phyloP scores from a whole-genome alignment of 1,140 invertebrate genomes.

The Mylabris phalerata region DNA sequence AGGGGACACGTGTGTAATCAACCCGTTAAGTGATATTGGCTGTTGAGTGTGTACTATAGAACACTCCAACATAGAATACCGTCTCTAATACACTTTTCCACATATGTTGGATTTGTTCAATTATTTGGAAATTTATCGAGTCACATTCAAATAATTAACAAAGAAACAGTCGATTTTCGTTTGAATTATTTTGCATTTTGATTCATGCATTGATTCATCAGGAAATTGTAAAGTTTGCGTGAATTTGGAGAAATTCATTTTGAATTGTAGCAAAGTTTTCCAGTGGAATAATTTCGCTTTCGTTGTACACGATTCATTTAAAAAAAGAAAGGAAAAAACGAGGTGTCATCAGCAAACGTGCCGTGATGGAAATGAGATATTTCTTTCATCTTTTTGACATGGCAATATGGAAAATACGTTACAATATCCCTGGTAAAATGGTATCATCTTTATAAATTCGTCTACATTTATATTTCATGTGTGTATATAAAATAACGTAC shows the following conservation, averaged over 20 bases:
- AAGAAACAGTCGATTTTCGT: too few relatives aligned
- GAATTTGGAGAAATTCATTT: not conserved
- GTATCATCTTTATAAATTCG: constrained; percentile 9
- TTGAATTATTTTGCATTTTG: too few relatives aligned
- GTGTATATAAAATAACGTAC: not conserved
- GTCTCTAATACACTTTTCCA: not conserved
- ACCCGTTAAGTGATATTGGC: constrained; percentile 17
- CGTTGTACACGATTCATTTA: not conserved
- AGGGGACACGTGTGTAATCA: constrained; percentile 23
- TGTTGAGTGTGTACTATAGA: not conserved
- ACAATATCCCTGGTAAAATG: constrained; percentile 5
- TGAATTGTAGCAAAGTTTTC: not conserved
- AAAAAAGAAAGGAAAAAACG: constrained; percentile 5
- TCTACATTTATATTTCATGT: constrained; percentile 12
- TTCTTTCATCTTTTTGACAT: constrained; percentile 10
- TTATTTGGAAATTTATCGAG: constrained; percentile 3
- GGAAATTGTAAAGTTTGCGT: too few relatives aligned
- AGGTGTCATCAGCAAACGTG: constrained; percentile 9
- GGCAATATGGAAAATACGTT: constrained; percentile 11
- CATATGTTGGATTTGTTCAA: constrained; percentile 18
- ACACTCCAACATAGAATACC: not conserved
- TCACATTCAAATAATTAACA: too few relatives aligned
- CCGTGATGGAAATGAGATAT: constrained; percentile 13
- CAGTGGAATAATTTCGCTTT: not conserved
- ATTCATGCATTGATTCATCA: too few relatives aligned